Evolutionary conservation across 1,140 invertebrate species (phyloP).

Genomic region (Drosophila yakuba): DNA sequence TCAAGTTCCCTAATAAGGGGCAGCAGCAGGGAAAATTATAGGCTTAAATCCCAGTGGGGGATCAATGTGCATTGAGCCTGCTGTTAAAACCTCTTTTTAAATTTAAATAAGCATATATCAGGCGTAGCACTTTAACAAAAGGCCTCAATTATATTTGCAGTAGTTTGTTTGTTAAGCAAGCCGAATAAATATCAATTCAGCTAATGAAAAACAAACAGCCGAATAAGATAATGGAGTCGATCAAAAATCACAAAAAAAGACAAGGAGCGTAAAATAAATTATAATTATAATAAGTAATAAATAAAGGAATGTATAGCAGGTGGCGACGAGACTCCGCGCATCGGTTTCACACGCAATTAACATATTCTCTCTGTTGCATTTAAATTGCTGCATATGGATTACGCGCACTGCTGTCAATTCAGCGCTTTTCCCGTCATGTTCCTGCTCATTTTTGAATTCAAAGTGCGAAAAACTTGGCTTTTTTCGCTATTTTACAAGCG

Average conservation of each 20-base stretch:
- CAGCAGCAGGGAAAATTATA: not conserved
- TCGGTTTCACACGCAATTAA: slow-evolving; percentile 82
- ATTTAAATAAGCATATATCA: too few relatives aligned
- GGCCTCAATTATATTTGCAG: not conserved
- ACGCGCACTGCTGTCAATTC: slow-evolving; percentile 4
- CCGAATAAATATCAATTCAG: not conserved
- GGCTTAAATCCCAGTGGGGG: not conserved
- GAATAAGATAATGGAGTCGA: not conserved
- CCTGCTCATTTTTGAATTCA: too few relatives aligned
- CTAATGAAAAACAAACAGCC: slow-evolving; percentile 35
- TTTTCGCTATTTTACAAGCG: too few relatives aligned
- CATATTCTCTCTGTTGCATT: slow-evolving; percentile 80
- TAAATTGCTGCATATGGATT: slow-evolving; percentile 73
- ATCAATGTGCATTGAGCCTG: not conserved
- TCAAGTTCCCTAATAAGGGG: not conserved
- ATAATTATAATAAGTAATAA: slow-evolving; percentile 76
- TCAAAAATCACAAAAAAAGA: slow-evolving; percentile 8
- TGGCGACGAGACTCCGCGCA: slow-evolving; percentile 64
- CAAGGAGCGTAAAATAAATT: slow-evolving; percentile 29
- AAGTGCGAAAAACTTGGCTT: too few relatives aligned
- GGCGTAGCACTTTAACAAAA: too few relatives aligned
- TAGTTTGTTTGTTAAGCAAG: not conserved
- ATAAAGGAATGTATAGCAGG: slow-evolving; percentile 63
- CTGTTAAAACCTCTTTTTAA: too few relatives aligned
- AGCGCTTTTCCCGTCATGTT: too few relatives aligned